phyloP scores from a whole-genome alignment of 2,797 vertebrate genomes.

The Sciurus vulgaris region DNA sequence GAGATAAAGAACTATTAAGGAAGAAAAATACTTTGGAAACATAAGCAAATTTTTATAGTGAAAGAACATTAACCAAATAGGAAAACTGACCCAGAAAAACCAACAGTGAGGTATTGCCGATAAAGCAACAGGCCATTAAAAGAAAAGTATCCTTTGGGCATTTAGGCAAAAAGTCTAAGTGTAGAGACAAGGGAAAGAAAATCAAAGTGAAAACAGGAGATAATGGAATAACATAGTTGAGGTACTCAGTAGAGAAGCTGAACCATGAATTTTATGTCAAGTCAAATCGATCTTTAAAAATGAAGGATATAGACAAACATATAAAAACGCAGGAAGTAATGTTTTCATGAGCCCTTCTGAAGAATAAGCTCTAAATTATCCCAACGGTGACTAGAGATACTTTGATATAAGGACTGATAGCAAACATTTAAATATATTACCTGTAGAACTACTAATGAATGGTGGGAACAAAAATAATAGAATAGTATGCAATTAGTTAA shows the following conservation, averaged over 20 bases:
- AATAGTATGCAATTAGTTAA: neutral
- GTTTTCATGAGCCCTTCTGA: neutral
- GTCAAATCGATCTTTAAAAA: conserved; percentile 25
- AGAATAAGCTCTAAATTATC: conserved; percentile 13
- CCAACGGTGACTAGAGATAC: neutral
- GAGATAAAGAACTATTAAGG: neutral
- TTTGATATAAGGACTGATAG: neutral
- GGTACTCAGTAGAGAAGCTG: neutral
- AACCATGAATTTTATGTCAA: neutral
- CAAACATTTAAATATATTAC: neutral
- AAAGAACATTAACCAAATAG: conserved; percentile 1
- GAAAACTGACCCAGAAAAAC: conserved; percentile 13
- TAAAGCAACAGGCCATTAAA: neutral
- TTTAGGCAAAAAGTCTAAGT: neutral
- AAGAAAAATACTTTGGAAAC: neutral
- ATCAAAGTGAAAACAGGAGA: neutral
- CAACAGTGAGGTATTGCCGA: neutral
- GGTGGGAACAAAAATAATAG: neutral
- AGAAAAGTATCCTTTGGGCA: neutral
- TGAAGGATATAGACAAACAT: conserved; percentile 5
- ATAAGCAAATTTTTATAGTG: neutral
- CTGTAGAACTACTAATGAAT: neutral
- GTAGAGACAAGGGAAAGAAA: neutral
- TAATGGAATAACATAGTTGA: neutral
- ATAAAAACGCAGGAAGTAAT: neutral